A percentile compares a stretch with the other conserved stretches of the same genome.
Evolutionary conservation across 2,888 invertebrate genomes (phyloP).

Genomic region (Rhaphigaster nebulosa): DNA sequence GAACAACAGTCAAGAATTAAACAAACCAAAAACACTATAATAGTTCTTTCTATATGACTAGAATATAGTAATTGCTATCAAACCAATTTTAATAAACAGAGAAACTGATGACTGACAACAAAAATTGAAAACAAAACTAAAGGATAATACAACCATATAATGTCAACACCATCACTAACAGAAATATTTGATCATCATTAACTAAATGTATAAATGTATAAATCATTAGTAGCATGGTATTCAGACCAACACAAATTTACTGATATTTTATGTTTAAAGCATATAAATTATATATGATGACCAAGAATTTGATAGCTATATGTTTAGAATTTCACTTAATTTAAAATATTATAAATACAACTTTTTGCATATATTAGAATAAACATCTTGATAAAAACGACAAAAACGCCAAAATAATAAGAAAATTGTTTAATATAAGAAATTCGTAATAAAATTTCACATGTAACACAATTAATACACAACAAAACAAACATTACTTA

Average conservation of each 20-base stretch:
- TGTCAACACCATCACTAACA: background rate
- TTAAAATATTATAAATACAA: background rate
- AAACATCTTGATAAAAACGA: background rate
- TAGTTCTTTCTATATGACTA: background rate
- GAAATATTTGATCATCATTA: background rate
- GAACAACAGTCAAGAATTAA: background rate
- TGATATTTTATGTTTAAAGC: background rate
- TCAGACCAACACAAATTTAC: background rate
- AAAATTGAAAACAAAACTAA: background rate
- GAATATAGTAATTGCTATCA: background rate
- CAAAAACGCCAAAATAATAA: background rate
- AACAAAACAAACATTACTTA: conserved; percentile 34
- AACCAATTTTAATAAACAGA: background rate
- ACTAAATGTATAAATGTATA: background rate
- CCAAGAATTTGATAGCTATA: background rate
- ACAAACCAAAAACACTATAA: background rate
- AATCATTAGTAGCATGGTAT: background rate
- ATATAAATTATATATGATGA: background rate
- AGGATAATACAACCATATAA: background rate
- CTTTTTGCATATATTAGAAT: background rate
- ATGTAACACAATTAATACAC: background rate
- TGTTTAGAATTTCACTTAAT: background rate
- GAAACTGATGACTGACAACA: conserved; percentile 1
- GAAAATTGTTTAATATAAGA: background rate
- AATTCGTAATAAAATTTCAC: background rate